Percentiles rank a stretch among this genome's conserved stretches.
These are phyloP conservation scores for Podargus strigoides DNA, from an alignment of 2,797 vertebrate species.

Conservation along the genomic window DNA sequence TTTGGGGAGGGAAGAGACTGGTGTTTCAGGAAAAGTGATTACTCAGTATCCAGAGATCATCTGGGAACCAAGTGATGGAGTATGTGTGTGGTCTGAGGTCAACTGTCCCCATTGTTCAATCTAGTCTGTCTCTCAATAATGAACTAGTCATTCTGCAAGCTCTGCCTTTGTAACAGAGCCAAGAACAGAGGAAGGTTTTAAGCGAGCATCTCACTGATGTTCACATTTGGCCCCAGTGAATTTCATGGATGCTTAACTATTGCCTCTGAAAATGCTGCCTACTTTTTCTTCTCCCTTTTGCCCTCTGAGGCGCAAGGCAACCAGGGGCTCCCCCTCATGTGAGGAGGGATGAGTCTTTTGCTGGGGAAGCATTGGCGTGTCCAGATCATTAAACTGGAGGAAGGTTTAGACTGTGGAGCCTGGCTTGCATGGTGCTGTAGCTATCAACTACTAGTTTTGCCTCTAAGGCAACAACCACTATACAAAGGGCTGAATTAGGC, in stretches of 20 bases:
- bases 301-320: neutral
- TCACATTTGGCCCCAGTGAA: neutral
- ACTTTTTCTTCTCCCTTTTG: neutral
- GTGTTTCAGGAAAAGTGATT: neutral
- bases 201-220: neutral
- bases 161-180: neutral
- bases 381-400: neutral
- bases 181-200: neutral
- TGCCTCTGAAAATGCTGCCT: neutral
- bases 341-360: neutral
- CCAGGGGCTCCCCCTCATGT: rapidly evolving
- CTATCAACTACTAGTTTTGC: neutral
- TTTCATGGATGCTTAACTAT: neutral
- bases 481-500: neutral
- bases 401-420: neutral
- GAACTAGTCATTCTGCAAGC: neutral
- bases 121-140: neutral
- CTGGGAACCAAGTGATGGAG: neutral
- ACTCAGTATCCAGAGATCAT: neutral
- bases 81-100: conserved; percentile 43
- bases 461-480: neutral
- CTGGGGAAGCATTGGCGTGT: neutral
- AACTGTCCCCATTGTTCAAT: neutral
- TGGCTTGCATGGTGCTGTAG: neutral
- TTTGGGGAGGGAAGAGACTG: neutral